Evolutionary conservation across 2,888 invertebrate genomes (phyloP).

Genomic region (Troides aeacus): DNA sequence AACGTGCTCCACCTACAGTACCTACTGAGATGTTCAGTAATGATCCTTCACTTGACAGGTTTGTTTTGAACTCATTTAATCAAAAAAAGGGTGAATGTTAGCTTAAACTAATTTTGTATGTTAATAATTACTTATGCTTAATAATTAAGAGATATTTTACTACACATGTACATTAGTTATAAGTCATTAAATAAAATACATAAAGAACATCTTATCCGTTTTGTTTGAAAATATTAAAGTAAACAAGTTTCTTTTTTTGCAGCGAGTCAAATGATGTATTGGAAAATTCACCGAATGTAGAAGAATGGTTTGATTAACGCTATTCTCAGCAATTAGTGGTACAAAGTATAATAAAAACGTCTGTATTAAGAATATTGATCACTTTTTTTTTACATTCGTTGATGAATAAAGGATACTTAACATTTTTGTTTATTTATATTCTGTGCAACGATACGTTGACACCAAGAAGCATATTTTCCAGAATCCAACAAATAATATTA

Average conservation of each 20-base stretch:
- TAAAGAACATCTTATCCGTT: too few species aligned
- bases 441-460: too few species aligned
- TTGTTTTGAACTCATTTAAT: constrained; percentile 31
- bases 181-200: too few species aligned
- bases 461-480: too few species aligned
- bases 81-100: too few species aligned
- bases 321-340: constrained; percentile 3
- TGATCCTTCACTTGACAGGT: constrained; percentile 93
- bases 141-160: too few species aligned
- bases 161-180: too few species aligned
- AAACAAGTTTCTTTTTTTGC: constrained; percentile 53
- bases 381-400: constrained; percentile 16
- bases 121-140: too few species aligned
- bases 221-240: too few species aligned
- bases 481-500: too few species aligned
- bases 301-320: constrained; percentile 84
- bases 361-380: constrained; percentile 9
- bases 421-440: constrained; percentile 17
- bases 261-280: constrained; percentile 92
- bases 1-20: constrained; percentile 92
- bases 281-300: constrained; percentile 91
- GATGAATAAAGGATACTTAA: constrained; percentile 15
- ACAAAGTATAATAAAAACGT: constrained; percentile 3
- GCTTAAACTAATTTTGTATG: too few species aligned
- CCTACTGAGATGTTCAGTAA: constrained; percentile 97